Evolutionary conservation across 2,113 vertebrate genomes (phyloP), one percentile per base, ranked within the genome.

Genomic region (Aplodontia rufa): DNA sequence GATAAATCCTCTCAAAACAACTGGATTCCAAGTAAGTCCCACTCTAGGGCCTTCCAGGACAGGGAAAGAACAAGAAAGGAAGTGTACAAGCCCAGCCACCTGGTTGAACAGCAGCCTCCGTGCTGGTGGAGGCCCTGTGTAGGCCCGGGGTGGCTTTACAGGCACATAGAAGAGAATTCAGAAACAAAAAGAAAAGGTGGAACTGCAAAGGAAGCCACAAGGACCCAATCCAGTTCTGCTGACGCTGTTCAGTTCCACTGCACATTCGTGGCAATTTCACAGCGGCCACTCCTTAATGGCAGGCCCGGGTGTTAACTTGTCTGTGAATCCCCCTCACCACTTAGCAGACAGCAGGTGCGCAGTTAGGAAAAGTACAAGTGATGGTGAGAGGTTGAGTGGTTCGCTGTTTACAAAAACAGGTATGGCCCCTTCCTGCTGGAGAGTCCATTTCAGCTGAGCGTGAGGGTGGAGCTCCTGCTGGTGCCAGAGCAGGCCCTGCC

Each of bases 61-160:
- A 28, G 26, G 3, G 2, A 75, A 37, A 64, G 58, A 51, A 62
- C 5, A 42, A 26, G 40, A 75, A 71, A 26, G 62, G 49, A 69
- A 51, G 42, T 58, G 53, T 4, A n/a, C 0, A 1, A 42, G 14
- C 14, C 0, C 0, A 42, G 14, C 14, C 26, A 32, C 32, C 14
- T 17, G 66, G 40, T 10, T 53, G 14, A 71, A 30, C 68, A 42
- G 47, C 45, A 68, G 11, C 60, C 47, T 60, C 28, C 3, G 1
- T 30, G 47, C 32, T 60, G 58, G n/a, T 35, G 24, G n/a, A 71
- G 12, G 35, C 10, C n/a, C 37, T 7, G 0, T 47, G 51, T 6
- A 26, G 37, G 68, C n/a, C 20, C 4, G 20, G 20, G 24, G 42
- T 6, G 30, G 40, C 24, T 13, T 53, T 49, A 35, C 64, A 71